Percentiles rank a stretch among this genome's conserved stretches.
Evolutionary conservation across 2,888 invertebrate species (phyloP).

Genomic region (Ischnura elegans): DNA sequence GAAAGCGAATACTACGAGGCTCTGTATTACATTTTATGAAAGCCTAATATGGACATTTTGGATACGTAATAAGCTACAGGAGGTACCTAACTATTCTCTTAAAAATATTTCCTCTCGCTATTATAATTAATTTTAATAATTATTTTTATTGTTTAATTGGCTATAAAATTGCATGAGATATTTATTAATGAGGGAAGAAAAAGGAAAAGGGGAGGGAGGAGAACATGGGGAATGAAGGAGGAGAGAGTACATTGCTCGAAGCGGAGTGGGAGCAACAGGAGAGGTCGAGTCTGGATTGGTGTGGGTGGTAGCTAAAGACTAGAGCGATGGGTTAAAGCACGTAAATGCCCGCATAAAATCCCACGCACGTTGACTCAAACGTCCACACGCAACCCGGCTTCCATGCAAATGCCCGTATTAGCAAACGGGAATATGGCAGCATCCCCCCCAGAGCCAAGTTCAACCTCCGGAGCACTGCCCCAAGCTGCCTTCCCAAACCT

Average conservation of each 20-base stretch:
- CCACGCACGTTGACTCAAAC: conserved; percentile 59
- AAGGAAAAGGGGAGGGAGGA: neutral
- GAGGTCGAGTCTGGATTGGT: neutral
- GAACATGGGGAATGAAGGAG: neutral
- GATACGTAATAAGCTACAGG: no score
- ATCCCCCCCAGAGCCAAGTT: neutral
- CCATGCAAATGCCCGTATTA: conserved; percentile 65
- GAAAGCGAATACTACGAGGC: no score
- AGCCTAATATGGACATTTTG: no score
- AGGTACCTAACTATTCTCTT: no score
- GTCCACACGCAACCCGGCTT: conserved; percentile 63
- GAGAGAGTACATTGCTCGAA: neutral
- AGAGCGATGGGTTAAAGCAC: conserved; percentile 50
- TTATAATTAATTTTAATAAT: no score
- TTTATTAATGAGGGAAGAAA: no score
- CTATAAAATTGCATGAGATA: no score
- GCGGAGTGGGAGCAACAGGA: neutral
- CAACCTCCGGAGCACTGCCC: neutral
- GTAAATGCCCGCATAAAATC: conserved; percentile 61
- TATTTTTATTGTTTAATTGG: no score
- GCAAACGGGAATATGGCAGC: conserved; percentile 10
- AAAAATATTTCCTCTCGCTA: no score
- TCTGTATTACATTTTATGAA: no score
- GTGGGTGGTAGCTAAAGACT: conserved; percentile 24
- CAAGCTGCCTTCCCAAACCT: neutral